Evolutionary conservation across 2,888 invertebrate species (phyloP).

Genomic region (Dorcus parallelipipedus): DNA sequence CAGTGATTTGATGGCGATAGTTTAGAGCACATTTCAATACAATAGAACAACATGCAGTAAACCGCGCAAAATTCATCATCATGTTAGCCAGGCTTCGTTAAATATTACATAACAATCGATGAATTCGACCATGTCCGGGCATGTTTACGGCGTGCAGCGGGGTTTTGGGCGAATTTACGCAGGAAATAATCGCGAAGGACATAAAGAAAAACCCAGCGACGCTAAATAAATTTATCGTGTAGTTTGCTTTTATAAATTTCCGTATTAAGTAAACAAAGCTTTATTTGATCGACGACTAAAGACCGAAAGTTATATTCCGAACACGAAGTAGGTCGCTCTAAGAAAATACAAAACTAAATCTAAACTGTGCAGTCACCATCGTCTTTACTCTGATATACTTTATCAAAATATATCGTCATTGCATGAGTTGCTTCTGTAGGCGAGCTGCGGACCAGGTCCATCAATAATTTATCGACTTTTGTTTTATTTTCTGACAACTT

Average conservation of each 20-base stretch:
- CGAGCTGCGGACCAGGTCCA: slow-evolving; percentile 30
- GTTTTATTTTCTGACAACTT: slow-evolving; percentile 44
- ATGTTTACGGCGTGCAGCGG: slow-evolving; percentile 7
- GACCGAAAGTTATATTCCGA: slow-evolving; percentile 39
- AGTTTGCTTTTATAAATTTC: slow-evolving; percentile 1
- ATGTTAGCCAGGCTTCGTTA: slow-evolving; percentile 24
- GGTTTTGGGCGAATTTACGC: background rate
- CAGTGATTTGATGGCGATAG: slow-evolving; percentile 29
- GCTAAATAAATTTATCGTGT: slow-evolving; percentile 11
- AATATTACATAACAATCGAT: slow-evolving; percentile 28
- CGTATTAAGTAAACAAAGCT: slow-evolving; percentile 24
- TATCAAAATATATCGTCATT: slow-evolving; percentile 43
- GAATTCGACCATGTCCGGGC: slow-evolving; percentile 11
- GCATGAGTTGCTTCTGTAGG: slow-evolving; percentile 38
- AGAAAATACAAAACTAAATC: slow-evolving; percentile 34
- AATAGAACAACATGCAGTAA: slow-evolving; percentile 16
- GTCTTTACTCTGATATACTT: slow-evolving; percentile 38
- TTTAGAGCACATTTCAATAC: slow-evolving; percentile 24
- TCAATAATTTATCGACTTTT: slow-evolving; percentile 43
- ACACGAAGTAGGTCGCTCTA: slow-evolving; percentile 36
- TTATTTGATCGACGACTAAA: slow-evolving; percentile 35
- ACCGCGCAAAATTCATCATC: slow-evolving; percentile 25
- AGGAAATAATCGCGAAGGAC: background rate
- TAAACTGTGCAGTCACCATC: slow-evolving; percentile 27
- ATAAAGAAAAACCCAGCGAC: background rate